Base-by-base conservation (phyloP, 2,113 vertebrate species). In the Lepisosteus osseus region DNA sequence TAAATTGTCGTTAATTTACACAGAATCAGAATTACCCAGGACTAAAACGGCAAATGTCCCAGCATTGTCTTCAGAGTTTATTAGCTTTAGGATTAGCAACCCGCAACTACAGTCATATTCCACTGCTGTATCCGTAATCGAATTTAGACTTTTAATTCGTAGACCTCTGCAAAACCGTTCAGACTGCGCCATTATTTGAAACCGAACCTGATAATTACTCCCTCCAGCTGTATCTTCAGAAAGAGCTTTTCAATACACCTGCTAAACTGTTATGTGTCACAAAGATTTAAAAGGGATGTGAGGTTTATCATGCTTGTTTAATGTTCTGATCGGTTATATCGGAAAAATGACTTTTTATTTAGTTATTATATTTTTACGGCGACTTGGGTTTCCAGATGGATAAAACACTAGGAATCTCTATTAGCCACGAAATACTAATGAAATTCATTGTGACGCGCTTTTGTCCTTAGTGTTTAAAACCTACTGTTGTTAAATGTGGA, bases 191-290 rank as follows among this genome's bases (percentile, higher is more conserved):
- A 51, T 51, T 51, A 51, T 9, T 6, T 7, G 54, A 65, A 74
- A 75, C 61, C 72, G 71, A 70, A 76, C 72, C 63, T 76, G 57
- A 62, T 70, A 77, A 77, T 79, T 75, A 68, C 14, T 29, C 11
- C n/a, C 12, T 3, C 29, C 55, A 67, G 66, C n/a, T 15, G 45
- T 15, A 72, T 72, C 64, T 29, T 6, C 54, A 66, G 13, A 72
- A 56, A 64, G 14, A 42, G 40, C 72, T 74, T 54, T 71, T 63
- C 29, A 76, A 76, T 51, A 79, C 77, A 82, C 74, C 77, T 75
- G 68, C 12, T 51, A 71, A 6, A 5, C 12, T 6, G 45, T 17
- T 51, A 68, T 55, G 45, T 51, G n/a, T 67, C 40, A 65, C 61
- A 69, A 70, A 54, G 74, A 13, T 61, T 73, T 54, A 72, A 7